Evolutionary conservation across 2,113 vertebrate genomes (phyloP).

Genomic region (Aphyosemion australe): DNA sequence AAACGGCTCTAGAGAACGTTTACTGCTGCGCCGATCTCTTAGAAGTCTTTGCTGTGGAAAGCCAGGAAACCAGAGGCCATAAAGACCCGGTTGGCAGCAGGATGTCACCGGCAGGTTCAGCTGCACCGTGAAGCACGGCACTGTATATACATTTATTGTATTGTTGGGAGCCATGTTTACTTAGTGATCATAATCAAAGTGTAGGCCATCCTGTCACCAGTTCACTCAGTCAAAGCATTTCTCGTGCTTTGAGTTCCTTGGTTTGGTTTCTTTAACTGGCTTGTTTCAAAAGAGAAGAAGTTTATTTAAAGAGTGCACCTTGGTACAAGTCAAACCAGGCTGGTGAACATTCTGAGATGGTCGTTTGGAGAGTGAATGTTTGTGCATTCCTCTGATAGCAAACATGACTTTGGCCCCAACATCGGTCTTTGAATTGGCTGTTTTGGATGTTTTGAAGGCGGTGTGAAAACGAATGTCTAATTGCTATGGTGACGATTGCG

Average conservation of each 20-base stretch:
- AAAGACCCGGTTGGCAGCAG: conserved; percentile 42
- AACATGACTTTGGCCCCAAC: conserved; percentile 62
- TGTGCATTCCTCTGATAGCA: conserved; percentile 76
- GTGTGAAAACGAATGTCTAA: conserved; percentile 65
- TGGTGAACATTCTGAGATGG: conserved; percentile 59
- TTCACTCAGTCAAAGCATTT: conserved; percentile 14
- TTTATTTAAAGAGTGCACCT: conserved; percentile 18
- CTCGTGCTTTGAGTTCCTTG: conserved; percentile 20
- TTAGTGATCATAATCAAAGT: conserved; percentile 34
- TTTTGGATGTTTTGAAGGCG: conserved; percentile 57
- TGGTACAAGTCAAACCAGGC: conserved; percentile 58
- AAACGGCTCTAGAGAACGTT: conserved; percentile 3
- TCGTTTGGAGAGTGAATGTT: conserved; percentile 65
- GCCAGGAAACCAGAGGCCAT: conserved; percentile 34
- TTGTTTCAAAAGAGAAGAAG: conserved; percentile 25
- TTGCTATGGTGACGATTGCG: conserved; percentile 64
- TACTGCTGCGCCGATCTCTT: conserved; percentile 16
- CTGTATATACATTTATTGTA: conserved; percentile 29
- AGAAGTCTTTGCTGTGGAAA: conserved; percentile 28
- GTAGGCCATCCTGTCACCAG: conserved; percentile 6
- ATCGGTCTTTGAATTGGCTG: conserved; percentile 71
- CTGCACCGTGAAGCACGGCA: not conserved
- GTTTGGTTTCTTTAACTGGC: conserved; percentile 16
- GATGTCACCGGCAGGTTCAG: conserved; percentile 23
- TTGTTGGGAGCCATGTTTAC: conserved; percentile 45